Percentiles rank a stretch among this genome's conserved stretches.
Conservation (phyloP, 2,888 invertebrate species). For the Xestia rhomboidea region DNA sequence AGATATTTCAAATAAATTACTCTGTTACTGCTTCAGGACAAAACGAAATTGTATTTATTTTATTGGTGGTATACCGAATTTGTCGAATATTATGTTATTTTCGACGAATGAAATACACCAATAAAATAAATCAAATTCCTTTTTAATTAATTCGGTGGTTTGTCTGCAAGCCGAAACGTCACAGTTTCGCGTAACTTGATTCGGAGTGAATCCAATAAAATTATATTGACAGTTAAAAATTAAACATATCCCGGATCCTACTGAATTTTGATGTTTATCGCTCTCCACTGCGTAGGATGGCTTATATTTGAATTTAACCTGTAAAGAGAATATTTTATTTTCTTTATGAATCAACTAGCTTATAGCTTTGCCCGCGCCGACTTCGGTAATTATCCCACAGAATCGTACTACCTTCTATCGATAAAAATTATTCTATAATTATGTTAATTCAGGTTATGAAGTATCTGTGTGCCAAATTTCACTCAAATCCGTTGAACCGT, state of each 20-base stretch:
- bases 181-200: slow-evolving; percentile 9
- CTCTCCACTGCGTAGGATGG: neutral
- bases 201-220: neutral
- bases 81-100: slow-evolving; percentile 7
- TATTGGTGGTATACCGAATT: neutral
- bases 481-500: too few relatives aligned
- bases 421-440: too few relatives aligned
- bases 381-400: too few relatives aligned
- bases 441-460: too few relatives aligned
- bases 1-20: slow-evolving; percentile 18
- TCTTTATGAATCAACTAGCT: neutral
- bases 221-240: neutral
- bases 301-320: neutral
- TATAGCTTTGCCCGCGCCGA: too few relatives aligned
- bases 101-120: slow-evolving; percentile 4
- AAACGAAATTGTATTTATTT: neutral
- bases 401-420: too few relatives aligned
- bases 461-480: too few relatives aligned
- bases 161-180: neutral
- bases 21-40: neutral
- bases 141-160: slow-evolving; percentile 4
- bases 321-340: neutral
- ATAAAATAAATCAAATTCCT: slow-evolving; percentile 29
- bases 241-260: neutral
- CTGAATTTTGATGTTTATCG: neutral